phyloP scores from a whole-genome alignment of 2,113 vertebrate species.

The Benitochromis conjunctus region DNA sequence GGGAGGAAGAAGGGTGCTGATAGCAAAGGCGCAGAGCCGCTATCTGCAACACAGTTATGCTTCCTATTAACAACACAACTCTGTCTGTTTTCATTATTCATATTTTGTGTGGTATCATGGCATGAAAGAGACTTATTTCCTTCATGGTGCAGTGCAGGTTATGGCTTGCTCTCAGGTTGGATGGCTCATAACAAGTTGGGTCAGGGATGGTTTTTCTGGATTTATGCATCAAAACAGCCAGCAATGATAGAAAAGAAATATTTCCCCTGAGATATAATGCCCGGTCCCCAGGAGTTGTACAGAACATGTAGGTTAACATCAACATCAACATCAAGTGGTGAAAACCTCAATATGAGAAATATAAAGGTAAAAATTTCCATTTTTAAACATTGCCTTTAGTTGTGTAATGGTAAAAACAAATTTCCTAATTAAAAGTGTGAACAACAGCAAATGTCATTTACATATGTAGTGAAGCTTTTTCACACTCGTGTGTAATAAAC shows the following conservation, averaged over 20 bases:
- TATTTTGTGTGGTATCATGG: constrained; percentile 62
- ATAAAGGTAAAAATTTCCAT: constrained; percentile 28
- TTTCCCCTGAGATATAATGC: constrained; percentile 19
- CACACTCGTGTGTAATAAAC: constrained; percentile 57
- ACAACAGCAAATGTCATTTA: constrained; percentile 50
- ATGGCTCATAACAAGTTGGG: constrained; percentile 33
- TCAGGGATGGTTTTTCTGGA: constrained; percentile 7
- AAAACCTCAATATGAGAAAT: background rate
- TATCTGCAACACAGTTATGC: constrained; percentile 38
- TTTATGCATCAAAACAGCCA: constrained; percentile 58
- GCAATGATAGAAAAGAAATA: constrained; percentile 38
- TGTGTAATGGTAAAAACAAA: constrained; percentile 8
- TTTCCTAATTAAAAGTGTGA: constrained; percentile 72
- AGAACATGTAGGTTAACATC: background rate
- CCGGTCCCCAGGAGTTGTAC: background rate
- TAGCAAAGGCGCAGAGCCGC: constrained; percentile 18
- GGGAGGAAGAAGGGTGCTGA: constrained; percentile 39
- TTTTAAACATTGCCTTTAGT: constrained; percentile 44
- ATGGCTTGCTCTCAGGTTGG: constrained; percentile 36
- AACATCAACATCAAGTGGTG: background rate
- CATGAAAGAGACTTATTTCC: constrained; percentile 61
- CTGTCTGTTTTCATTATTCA: constrained; percentile 66
- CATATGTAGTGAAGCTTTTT: constrained; percentile 49
- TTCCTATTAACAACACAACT: constrained; percentile 56
- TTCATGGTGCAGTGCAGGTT: constrained; percentile 53